These are phyloP conservation scores for Carassius gibelio DNA, from an alignment of 2,113 vertebrate genomes.

Conservation along the genomic window DNA sequence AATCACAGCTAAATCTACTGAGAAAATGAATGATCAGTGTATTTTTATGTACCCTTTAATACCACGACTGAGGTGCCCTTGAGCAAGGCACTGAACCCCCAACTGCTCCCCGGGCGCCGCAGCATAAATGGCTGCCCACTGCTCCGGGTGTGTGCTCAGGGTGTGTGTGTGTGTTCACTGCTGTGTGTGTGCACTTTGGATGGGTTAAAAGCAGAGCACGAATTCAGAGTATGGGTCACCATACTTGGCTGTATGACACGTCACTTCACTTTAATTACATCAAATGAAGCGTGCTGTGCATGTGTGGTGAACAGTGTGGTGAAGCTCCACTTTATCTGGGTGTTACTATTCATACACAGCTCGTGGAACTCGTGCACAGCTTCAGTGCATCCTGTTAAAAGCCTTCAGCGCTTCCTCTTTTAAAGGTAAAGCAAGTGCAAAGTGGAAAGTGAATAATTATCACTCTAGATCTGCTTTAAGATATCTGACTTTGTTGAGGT, in stretches of 20 bases:
- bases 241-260: too few species aligned
- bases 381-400: slow-evolving; percentile 22
- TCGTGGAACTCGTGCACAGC: slow-evolving; percentile 37
- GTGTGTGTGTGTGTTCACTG: too few species aligned
- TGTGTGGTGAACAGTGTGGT: slow-evolving; percentile 60
- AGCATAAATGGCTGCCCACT: too few species aligned
- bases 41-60: neutral
- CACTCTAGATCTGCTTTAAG: slow-evolving; percentile 72
- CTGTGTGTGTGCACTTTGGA: too few species aligned
- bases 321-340: neutral
- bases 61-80: too few species aligned
- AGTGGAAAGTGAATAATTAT: slow-evolving; percentile 67
- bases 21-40: neutral
- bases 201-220: too few species aligned
- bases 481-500: slow-evolving; percentile 70
- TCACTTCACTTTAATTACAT: slow-evolving; percentile 66
- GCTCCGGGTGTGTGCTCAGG: too few species aligned
- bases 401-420: slow-evolving; percentile 50
- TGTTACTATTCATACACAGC: slow-evolving; percentile 3
- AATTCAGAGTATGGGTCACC: too few species aligned
- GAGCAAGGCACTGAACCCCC: too few species aligned
- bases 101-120: too few species aligned
- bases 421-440: slow-evolving; percentile 47
- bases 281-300: slow-evolving; percentile 67
- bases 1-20: neutral